Base-by-base conservation (phyloP, 2,888 invertebrate species). In the Drymonia ruficornis region DNA sequence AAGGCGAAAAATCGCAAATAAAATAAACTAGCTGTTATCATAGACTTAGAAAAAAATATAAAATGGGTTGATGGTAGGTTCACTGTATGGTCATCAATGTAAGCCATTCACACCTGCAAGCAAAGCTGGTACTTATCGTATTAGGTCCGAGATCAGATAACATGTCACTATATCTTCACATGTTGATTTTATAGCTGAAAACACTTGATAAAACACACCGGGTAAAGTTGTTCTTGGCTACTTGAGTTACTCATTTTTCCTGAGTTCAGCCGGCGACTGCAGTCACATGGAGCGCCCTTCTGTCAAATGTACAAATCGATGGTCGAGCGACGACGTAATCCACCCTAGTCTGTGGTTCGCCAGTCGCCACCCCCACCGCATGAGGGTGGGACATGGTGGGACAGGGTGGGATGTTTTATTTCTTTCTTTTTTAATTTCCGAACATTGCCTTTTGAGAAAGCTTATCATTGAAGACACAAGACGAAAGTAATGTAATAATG, bases 231-330 rank as follows among this genome's bases (percentile, higher is more conserved):
- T 54, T 70, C 70, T 61, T 70, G 69, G 46, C 65, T 36, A 56
- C 71, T 70, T 51, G 70, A 44, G n/a, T 67, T 57, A 70, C 70
- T 70, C 70, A 70, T 70, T 67, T 67, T 67, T 42, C 47, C 47
- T 1, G 18, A 34, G 47, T 42, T 29, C 42, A 34, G 49, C 50
- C 50, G 42, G 50, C 31, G 16, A 48, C 53, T 55, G 16, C 9
- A 52, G 51, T 55, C 46, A 45, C 28, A 52, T 47, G 54, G 56
- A 44, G 56, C 48, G 56, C 55, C 61, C 54, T 57, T 16, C n/a
- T 29, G 51, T 57, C 56, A 63, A 59, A 55, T 63, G 61, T 60
- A 61, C 52, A 54, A 69, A 70, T 70, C 71, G 71, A 70, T 70
- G 62, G 43, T 45, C 23, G 50, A 59, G 56, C 59, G 34, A 34